Conservation (phyloP, 2,797 vertebrate species). For the Philypnodon macrostomus region DNA sequence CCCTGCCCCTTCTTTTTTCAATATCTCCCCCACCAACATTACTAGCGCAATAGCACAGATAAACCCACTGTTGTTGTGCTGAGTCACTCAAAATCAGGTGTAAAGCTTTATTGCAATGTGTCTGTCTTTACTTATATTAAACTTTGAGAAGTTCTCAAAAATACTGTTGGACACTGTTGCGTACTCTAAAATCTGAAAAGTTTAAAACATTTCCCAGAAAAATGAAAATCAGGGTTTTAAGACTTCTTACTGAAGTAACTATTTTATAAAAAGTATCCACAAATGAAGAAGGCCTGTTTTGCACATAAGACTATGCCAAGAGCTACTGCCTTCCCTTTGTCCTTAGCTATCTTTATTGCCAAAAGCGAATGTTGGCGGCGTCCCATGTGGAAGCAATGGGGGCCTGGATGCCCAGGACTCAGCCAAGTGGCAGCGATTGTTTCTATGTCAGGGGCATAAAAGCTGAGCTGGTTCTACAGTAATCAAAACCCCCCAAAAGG, state of each 20-base stretch:
- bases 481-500: slow-evolving; percentile 80
- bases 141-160: slow-evolving; percentile 34
- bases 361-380: slow-evolving; percentile 78
- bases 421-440: slow-evolving; percentile 82
- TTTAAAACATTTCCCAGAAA: too few species aligned
- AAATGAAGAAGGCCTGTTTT: slow-evolving; percentile 49
- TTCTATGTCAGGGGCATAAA: slow-evolving; percentile 81
- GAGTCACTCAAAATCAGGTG: slow-evolving; percentile 66
- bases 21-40: slow-evolving; percentile 51
- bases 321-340: slow-evolving; percentile 75
- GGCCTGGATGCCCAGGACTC: slow-evolving; percentile 75
- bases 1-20: slow-evolving; percentile 25
- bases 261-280: slow-evolving; percentile 24
- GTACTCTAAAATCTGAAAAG: too few species aligned
- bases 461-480: slow-evolving; percentile 79
- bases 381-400: slow-evolving; percentile 76
- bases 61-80: slow-evolving; percentile 67
- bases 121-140: slow-evolving; percentile 43
- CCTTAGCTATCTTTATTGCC: slow-evolving; percentile 78
- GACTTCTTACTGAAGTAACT: slow-evolving; percentile 10
- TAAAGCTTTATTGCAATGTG: slow-evolving; percentile 74
- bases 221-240: too few species aligned
- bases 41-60: slow-evolving; percentile 64
- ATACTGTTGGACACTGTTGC: slow-evolving; percentile 74
- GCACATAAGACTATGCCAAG: slow-evolving; percentile 62